Evolutionary conservation across 2,888 invertebrate species (phyloP).

Genomic region (Apodemia duryi): DNA sequence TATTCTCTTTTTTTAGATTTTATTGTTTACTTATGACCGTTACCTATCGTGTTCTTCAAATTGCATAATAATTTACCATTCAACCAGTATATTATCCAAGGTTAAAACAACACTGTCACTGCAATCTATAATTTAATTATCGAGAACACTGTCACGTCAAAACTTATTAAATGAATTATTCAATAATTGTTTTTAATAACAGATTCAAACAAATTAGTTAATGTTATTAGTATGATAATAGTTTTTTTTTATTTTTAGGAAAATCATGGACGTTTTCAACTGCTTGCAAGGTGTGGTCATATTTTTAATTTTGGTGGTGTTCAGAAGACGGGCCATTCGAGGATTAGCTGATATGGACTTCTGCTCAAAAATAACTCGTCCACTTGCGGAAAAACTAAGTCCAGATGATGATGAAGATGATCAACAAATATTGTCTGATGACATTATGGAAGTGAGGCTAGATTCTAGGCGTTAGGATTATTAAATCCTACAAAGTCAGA

Average conservation of each 20-base stretch:
- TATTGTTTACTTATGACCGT: too few species aligned
- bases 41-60: too few species aligned
- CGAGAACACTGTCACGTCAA: too few species aligned
- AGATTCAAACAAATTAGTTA: too few species aligned
- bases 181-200: too few species aligned
- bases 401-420: conserved; percentile 65
- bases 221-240: too few species aligned
- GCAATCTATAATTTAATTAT: too few species aligned
- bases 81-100: too few species aligned
- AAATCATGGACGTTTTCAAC: conserved; percentile 81
- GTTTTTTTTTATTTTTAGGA: conserved; percentile 52
- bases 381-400: conserved; percentile 56
- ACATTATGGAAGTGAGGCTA: conserved; percentile 66
- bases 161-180: too few species aligned
- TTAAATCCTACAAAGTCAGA: conserved; percentile 3
- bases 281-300: conserved; percentile 82
- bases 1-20: too few species aligned
- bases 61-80: too few species aligned
- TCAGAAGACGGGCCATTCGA: conserved; percentile 75
- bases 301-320: conserved; percentile 80
- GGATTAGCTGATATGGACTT: conserved; percentile 67
- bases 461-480: conserved; percentile 45
- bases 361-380: conserved; percentile 49
- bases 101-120: too few species aligned
- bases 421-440: conserved; percentile 57